A percentile compares a stretch with the other conserved stretches of the same genome.
Conservation (phyloP, 1,140 invertebrate genomes). For the Piezodorus guildinii region DNA sequence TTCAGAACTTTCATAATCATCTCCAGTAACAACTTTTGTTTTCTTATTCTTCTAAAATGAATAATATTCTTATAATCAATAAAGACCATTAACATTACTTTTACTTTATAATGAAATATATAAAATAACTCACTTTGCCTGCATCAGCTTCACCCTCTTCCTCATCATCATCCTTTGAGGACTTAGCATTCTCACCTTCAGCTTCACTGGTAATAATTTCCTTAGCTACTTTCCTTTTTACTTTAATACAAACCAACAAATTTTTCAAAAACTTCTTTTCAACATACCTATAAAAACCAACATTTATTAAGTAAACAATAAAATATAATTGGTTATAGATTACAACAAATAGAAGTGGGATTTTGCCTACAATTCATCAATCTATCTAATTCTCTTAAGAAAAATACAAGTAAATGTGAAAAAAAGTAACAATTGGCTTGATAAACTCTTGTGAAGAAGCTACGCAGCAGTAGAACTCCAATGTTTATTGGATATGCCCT, state of each 20-base stretch:
- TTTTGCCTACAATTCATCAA: too few species aligned
- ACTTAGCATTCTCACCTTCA: slow-evolving; percentile 32
- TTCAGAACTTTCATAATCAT: slow-evolving; percentile 45
- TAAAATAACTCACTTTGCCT: slow-evolving; percentile 16
- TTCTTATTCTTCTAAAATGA: too few species aligned
- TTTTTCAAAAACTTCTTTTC: slow-evolving; percentile 46
- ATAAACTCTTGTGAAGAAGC: too few species aligned
- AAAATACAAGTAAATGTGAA: too few species aligned
- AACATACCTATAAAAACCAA: slow-evolving; percentile 43
- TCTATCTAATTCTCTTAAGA: too few species aligned
- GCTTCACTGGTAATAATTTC: slow-evolving; percentile 26
- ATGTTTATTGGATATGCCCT: too few species aligned
- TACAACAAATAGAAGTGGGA: too few species aligned
- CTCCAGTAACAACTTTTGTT: slow-evolving; percentile 30
- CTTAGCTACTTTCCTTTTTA: slow-evolving; percentile 30
- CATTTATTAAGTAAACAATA: too few species aligned
- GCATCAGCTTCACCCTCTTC: slow-evolving; percentile 30
- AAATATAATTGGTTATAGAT: too few species aligned
- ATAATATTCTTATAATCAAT: background rate
- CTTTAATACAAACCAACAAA: slow-evolving; percentile 31
- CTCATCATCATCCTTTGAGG: slow-evolving; percentile 40
- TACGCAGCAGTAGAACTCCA: too few species aligned
- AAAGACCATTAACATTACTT: background rate
- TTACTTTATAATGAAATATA: background rate
- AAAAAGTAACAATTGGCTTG: too few species aligned